phyloP scores from a whole-genome alignment of 2,113 vertebrate genomes.

The Myotis yumanensis region DNA sequence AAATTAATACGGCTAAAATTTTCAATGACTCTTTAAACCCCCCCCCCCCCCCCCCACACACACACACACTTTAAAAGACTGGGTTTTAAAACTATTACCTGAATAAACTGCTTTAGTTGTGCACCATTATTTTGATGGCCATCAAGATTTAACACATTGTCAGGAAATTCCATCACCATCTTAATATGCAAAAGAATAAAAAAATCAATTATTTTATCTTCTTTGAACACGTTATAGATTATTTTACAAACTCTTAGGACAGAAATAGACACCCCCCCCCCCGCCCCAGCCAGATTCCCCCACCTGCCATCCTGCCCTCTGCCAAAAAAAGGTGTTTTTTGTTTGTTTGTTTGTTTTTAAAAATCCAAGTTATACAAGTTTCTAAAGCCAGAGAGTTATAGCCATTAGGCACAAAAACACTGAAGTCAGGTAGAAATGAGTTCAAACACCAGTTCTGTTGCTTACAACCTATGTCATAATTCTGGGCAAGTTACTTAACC shows the following conservation, averaged over 20 bases:
- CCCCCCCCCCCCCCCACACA: background rate
- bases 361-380: conserved; percentile 8
- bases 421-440: background rate
- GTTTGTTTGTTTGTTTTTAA: background rate
- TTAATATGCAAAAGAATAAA: conserved; percentile 75
- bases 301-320: background rate
- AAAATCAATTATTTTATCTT: conserved; percentile 38
- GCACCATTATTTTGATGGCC: conserved; percentile 89
- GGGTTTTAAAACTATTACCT: conserved; percentile 86
- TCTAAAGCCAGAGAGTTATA: conserved; percentile 26
- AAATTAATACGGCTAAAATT: background rate
- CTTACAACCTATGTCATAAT: background rate
- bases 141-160: conserved; percentile 92
- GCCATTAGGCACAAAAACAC: background rate
- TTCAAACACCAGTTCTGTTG: background rate
- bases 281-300: background rate
- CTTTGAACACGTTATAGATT: conserved; percentile 36
- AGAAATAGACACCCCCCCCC: background rate
- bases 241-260: conserved; percentile 20
- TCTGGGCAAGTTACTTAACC: conserved; percentile 8
- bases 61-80: background rate
- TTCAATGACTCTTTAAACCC: conserved; percentile 29
- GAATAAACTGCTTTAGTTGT: conserved; percentile 93
- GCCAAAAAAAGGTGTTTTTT: background rate
- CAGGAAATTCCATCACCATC: conserved; percentile 99